Evolutionary conservation across 2,113 vertebrate genomes (phyloP), one percentile per base, ranked within the genome.

Genomic region (Microtus pennsylvanicus): DNA sequence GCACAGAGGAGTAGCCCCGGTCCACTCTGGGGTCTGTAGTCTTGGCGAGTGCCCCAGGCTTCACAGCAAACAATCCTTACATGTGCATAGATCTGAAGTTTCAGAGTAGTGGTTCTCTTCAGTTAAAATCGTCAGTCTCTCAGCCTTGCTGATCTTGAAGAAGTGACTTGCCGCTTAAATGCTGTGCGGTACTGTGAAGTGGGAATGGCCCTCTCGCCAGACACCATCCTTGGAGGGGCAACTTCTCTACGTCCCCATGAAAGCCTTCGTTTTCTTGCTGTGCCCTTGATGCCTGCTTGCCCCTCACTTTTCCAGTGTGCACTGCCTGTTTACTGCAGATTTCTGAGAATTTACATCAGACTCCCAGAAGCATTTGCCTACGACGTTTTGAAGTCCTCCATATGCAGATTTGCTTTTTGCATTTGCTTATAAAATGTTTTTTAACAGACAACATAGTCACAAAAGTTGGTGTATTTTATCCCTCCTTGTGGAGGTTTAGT

Each of bases 331-430:
- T 55, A 67, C 58, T 94, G 42, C 45, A 89, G 26, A 83, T 45
- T 94, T 61, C 91, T 13, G 91, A 75, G 30, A 65, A 55, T 88
- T 87, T 92, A 52, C 11, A 55, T 38, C 42, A 86, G 13, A 86
- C 74, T 93, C 85, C 26, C 42, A 16, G 24, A 77, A 61, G 33
- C 61, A 77, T 75, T 82, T 76, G 38, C 55, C 38, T 81, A 42
- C 9, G 16, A 88, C 33, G 21, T 28, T 96, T 97, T 92, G 33
- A 35, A 91, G 45, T 87, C 14, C 21, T 95, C 85, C 82, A 14
- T 74, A 69, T 61, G 93, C 50, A 74, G 47, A 52, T 45, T 77
- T 93, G 10, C 78, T 90, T 94, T 78, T 95, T 75, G 78, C 81
- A 89, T 24, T 94, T 93, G 38, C n/a, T 90, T 92, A 87, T 69